These are phyloP conservation scores for Danio albolineatus DNA, from an alignment of 2,797 vertebrate species.

Conservation along the genomic window DNA sequence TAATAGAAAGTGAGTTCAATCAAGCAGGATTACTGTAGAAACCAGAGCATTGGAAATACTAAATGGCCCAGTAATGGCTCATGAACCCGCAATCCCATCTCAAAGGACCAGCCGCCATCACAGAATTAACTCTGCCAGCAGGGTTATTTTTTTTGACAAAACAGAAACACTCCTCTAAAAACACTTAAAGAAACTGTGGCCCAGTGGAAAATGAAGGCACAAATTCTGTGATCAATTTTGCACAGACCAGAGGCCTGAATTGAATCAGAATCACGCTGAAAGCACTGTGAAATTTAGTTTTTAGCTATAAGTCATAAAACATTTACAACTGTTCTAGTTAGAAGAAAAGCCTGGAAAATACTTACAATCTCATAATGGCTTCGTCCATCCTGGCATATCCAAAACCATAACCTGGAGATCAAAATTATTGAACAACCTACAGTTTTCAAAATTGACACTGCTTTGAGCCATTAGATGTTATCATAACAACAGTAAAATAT, in stretches of 20 bases:
- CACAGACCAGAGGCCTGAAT: not conserved
- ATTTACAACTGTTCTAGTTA: constrained; percentile 22
- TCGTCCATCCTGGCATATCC: not conserved
- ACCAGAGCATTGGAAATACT: constrained; percentile 33
- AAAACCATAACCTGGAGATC: not conserved
- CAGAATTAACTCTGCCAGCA: constrained; percentile 34
- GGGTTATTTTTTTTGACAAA: not conserved
- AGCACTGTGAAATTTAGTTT: not conserved
- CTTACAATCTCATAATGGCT: constrained; percentile 29
- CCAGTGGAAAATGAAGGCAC: not conserved
- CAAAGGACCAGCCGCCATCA: constrained; percentile 3
- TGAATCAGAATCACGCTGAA: not conserved
- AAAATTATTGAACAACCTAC: no score
- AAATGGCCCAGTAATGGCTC: constrained; percentile 46
- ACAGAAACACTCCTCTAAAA: constrained; percentile 11
- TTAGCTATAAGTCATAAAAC: constrained; percentile 22
- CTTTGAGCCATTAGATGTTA: no score
- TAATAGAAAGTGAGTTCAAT: constrained; percentile 47
- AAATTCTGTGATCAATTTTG: not conserved
- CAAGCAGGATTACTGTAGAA: constrained; percentile 48
- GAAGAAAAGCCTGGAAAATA: constrained; percentile 30
- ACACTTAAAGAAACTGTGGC: not conserved
- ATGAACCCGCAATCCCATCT: constrained; percentile 38
- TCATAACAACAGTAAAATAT: no score
- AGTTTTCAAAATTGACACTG: no score